These are phyloP conservation scores for Leistus spinibarbis DNA, from an alignment of 2,888 invertebrate genomes.

Conservation along the genomic window DNA sequence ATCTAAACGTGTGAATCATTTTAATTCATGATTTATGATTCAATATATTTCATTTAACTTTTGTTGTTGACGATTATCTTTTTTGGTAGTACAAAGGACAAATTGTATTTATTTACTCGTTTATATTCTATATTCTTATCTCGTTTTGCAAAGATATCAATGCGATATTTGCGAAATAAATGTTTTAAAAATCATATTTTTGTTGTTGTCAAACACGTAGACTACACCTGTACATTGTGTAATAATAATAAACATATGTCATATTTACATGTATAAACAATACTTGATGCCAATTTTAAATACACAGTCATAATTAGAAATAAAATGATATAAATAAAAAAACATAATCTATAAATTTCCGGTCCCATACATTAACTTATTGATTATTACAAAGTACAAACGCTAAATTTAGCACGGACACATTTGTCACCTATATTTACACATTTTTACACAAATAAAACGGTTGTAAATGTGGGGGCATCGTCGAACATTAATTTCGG, in stretches of 20 bases:
- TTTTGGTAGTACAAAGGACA: not conserved
- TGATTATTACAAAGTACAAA: not conserved
- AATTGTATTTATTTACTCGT: not conserved
- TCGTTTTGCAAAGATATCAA: not conserved
- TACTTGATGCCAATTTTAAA: not conserved
- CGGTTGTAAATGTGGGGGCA: not conserved
- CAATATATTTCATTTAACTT: not conserved
- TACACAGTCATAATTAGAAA: not conserved
- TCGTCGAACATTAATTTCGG: not conserved
- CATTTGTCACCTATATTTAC: not conserved
- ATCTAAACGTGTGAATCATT: not conserved
- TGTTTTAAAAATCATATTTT: not conserved
- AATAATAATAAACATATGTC: slow-evolving; percentile 32
- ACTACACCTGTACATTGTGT: slow-evolving; percentile 15
- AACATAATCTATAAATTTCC: not conserved
- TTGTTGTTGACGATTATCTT: no score
- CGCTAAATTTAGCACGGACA: not conserved
- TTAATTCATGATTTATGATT: not conserved
- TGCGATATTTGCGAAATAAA: not conserved
- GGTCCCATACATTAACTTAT: not conserved
- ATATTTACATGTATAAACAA: not conserved
- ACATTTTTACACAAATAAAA: not conserved
- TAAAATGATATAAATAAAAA: not conserved
- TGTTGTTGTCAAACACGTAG: not conserved
- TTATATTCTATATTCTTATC: no score